phyloP scores from a whole-genome alignment of 1,140 invertebrate species.

The Wiebesia pumilae region DNA sequence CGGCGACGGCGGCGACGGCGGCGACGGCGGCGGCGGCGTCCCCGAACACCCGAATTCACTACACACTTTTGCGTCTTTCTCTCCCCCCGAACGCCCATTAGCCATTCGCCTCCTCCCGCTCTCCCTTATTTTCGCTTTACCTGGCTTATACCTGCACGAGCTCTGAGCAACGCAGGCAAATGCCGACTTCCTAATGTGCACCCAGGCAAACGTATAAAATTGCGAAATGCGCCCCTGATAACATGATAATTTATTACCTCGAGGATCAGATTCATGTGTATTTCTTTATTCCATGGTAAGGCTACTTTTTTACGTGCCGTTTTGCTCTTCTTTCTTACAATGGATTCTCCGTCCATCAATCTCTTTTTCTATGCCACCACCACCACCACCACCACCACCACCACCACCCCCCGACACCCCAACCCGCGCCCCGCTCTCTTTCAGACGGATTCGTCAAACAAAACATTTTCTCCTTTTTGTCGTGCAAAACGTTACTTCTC shows the following conservation, averaged over 20 bases:
- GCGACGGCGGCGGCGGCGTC: constrained; percentile 43
- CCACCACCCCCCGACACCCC: too few relatives aligned
- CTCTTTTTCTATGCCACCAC: not conserved
- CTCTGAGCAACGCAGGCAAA: not conserved
- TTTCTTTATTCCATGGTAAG: constrained; percentile 5
- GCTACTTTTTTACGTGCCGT: not conserved
- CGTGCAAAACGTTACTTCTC: too few relatives aligned
- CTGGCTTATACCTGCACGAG: not conserved
- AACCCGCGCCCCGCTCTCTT: not conserved
- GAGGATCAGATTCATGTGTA: constrained; percentile 19
- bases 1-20: not conserved
- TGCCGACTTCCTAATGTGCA: not conserved
- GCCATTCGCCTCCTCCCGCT: not conserved
- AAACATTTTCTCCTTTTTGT: too few relatives aligned
- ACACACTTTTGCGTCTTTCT: constrained; percentile 60
- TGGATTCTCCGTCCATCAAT: not conserved
- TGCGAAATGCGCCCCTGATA: constrained; percentile 39
- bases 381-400: too few relatives aligned
- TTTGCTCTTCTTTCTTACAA: not conserved
- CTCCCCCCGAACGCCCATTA: constrained; percentile 23
- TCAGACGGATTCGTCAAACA: too few relatives aligned
- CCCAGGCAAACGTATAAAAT: constrained; percentile 27
- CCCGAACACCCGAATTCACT: constrained; percentile 63
- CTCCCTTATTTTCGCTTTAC: not conserved
- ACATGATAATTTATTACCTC: constrained; percentile 49